A percentile compares a stretch with the other conserved stretches of the same genome.
Evolutionary conservation across 2,113 vertebrate genomes (phyloP).

Genomic region (Lophius piscatorius): DNA sequence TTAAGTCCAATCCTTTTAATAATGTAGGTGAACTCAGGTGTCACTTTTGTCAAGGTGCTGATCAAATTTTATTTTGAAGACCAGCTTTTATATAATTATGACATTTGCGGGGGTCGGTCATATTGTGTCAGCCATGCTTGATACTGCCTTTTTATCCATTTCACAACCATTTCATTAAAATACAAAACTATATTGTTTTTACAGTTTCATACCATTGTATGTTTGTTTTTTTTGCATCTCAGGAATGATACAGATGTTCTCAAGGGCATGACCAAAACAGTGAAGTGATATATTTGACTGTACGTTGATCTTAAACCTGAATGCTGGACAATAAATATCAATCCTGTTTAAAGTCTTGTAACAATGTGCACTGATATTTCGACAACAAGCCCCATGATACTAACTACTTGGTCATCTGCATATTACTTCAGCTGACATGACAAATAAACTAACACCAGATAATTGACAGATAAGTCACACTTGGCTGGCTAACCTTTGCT

Average conservation of each 20-base stretch:
- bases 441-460: too few species aligned
- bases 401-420: too few species aligned
- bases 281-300: neutral
- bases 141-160: conserved; percentile 16
- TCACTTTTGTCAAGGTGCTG: conserved; percentile 34
- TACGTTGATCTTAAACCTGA: neutral
- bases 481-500: too few species aligned
- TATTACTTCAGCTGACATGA: too few species aligned
- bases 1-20: too few species aligned
- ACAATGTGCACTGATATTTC: neutral
- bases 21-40: conserved; percentile 28
- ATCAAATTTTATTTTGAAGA: conserved; percentile 11
- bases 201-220: conserved; percentile 20
- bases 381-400: too few species aligned
- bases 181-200: conserved; percentile 24
- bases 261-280: conserved; percentile 6
- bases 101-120: neutral
- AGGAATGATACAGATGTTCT: conserved; percentile 53
- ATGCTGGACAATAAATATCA: neutral
- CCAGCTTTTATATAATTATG: conserved; percentile 18
- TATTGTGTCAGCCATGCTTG: conserved; percentile 23
- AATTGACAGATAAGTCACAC: too few species aligned
- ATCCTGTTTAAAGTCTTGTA: neutral
- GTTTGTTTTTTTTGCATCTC: conserved; percentile 49
- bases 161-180: conserved; percentile 4